Evolutionary conservation across 2,797 vertebrate genomes (phyloP).

Genomic region (Microcaecilia unicolor): DNA sequence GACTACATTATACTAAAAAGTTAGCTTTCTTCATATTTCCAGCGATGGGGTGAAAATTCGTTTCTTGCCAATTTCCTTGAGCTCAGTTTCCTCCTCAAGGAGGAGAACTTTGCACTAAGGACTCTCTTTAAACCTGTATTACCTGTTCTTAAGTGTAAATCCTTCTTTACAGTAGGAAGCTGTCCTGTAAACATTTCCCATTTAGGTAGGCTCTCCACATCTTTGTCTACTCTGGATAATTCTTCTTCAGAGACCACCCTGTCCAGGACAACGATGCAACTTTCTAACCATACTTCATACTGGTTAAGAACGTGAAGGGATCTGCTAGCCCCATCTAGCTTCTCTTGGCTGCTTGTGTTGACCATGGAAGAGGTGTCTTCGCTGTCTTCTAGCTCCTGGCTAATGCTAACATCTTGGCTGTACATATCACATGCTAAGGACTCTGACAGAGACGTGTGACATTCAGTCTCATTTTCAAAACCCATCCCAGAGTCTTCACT

Average conservation of each 20-base stretch:
- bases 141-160: conserved; percentile 26
- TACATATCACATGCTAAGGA: conserved; percentile 25
- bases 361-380: conserved; percentile 5
- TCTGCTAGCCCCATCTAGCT: fast-evolving
- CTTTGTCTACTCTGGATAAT: conserved; percentile 32
- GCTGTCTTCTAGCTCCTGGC: conserved; percentile 31
- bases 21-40: conserved; percentile 38
- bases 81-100: conserved; percentile 41
- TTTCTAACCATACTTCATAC: conserved; percentile 42
- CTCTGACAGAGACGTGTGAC: conserved; percentile 33
- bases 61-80: conserved; percentile 35
- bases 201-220: conserved; percentile 35
- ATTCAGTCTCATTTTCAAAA: conserved; percentile 41
- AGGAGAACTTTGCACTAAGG: conserved; percentile 49
- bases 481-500: conserved; percentile 48
- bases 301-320: conserved; percentile 25
- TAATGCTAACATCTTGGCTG: conserved; percentile 23
- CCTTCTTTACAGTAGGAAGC: conserved; percentile 29
- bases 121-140: conserved; percentile 32
- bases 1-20: no score
- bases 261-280: conserved; percentile 44
- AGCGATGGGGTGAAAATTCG: conserved; percentile 20
- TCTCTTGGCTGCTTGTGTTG: not conserved
- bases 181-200: conserved; percentile 53
- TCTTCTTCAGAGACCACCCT: conserved; percentile 42